Evolutionary conservation across 1,140 invertebrate genomes (phyloP), one percentile per base, ranked within the genome.

Genomic region (Pseudachorutes palmiensis): DNA sequence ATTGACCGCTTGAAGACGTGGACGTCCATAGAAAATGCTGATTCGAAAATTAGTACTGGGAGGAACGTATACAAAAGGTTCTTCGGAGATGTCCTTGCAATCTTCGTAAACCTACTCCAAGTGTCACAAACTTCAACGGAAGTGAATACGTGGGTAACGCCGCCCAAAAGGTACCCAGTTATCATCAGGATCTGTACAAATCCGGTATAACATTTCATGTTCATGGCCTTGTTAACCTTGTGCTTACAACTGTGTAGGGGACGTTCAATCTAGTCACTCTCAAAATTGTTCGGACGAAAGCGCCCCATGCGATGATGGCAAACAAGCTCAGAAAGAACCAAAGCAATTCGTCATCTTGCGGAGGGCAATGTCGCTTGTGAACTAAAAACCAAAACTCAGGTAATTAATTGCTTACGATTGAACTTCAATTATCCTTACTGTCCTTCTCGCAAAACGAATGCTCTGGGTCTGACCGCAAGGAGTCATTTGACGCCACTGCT

Each of bases 31-130:
- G 75, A 73, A 72, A 80, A 81, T 12, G 80, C 80, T 3, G 78
- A 78, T 69, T 82, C 80, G 72, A 81, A 82, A 29, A 82, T 80
- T 24, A 82, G 77, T 14, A 79, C 76, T 2, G 80, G 80, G 33
- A 81, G 72, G 71, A 81, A 81, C 12, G 79, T 73, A 66, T 76
- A 74, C 16, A 81, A 74, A 22, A 80, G 74, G 5, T 79, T 73
- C 67, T 79, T 75, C 0, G 79, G 78, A 59, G 79, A 75, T 2
- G 76, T 72, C 16, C 75, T 70, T 2, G 77, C 74, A 5, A 75
- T 65, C 14, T 63, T 58, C 2, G 73, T 75, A 62, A 70, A 76
- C 5, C 26, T 61, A 16, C 57, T 71, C 66, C 70, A 71, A 9
- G 45, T 14, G 24, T 26, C 55, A 63, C 67, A 68, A 19, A 64